Percentiles rank a stretch among this genome's conserved stretches.
These are phyloP conservation scores for Lysandra bellargus DNA, from an alignment of 2,888 invertebrate species.

Conservation along the genomic window DNA sequence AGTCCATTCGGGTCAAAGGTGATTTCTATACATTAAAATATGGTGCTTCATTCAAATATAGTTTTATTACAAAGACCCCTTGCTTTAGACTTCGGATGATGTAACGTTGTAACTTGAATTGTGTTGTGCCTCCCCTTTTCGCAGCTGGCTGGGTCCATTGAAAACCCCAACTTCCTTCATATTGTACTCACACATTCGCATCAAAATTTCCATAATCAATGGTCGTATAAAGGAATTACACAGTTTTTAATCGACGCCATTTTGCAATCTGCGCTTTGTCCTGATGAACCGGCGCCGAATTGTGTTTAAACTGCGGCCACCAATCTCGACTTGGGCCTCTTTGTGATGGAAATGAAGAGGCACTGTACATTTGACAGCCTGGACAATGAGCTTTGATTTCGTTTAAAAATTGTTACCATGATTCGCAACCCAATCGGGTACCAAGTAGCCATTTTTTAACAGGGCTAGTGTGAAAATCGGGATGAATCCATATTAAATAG, in stretches of 20 bases:
- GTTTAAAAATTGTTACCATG: neutral
- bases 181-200: neutral
- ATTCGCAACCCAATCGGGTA: neutral
- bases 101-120: neutral
- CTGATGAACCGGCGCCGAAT: slow-evolving; percentile 14
- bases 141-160: neutral
- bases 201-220: slow-evolving; percentile 13
- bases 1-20: neutral
- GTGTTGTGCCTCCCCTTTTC: neutral
- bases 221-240: slow-evolving; percentile 19
- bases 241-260: slow-evolving; percentile 8
- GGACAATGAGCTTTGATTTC: neutral
- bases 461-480: no score
- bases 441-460: no score
- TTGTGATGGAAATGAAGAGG: neutral
- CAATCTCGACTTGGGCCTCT: slow-evolving; percentile 11
- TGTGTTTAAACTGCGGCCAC: neutral
- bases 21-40: no score
- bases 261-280: slow-evolving; percentile 20
- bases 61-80: neutral
- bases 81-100: neutral
- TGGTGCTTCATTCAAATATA: no score
- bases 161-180: neutral
- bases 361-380: neutral
- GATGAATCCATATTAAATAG: no score